Conservation (phyloP, 2,113 vertebrate genomes). For the Psilopsiagon aurifrons region DNA sequence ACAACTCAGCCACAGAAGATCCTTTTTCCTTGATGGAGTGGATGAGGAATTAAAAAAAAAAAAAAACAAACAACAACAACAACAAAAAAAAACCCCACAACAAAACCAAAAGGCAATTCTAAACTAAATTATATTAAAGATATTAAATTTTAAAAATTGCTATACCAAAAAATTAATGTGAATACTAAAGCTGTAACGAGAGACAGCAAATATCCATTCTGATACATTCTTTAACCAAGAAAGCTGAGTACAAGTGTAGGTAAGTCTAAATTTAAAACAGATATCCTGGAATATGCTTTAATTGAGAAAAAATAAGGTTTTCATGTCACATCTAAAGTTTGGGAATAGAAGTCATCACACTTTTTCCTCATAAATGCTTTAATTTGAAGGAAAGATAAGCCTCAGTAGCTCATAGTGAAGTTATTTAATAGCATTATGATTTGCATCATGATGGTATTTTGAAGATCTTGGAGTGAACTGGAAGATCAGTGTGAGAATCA, state of each 20-base stretch:
- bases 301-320: background rate
- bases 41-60: background rate
- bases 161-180: background rate
- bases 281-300: background rate
- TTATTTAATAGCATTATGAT: background rate
- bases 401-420: background rate
- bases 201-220: background rate
- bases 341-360: background rate
- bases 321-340: background rate
- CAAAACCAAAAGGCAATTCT: background rate
- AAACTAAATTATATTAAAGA: background rate
- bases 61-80: background rate
- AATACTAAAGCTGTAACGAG: background rate
- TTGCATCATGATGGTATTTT: background rate
- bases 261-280: background rate
- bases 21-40: background rate
- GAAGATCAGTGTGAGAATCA: background rate
- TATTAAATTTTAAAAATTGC: background rate
- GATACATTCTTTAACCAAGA: background rate
- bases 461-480: background rate
- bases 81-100: no score
- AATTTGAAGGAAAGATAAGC: background rate
- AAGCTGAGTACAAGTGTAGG: fast-evolving
- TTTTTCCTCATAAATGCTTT: background rate
- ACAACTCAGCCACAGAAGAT: background rate